Base-by-base conservation (phyloP, 2,113 vertebrate genomes). In the Triplophysa dalaica region DNA sequence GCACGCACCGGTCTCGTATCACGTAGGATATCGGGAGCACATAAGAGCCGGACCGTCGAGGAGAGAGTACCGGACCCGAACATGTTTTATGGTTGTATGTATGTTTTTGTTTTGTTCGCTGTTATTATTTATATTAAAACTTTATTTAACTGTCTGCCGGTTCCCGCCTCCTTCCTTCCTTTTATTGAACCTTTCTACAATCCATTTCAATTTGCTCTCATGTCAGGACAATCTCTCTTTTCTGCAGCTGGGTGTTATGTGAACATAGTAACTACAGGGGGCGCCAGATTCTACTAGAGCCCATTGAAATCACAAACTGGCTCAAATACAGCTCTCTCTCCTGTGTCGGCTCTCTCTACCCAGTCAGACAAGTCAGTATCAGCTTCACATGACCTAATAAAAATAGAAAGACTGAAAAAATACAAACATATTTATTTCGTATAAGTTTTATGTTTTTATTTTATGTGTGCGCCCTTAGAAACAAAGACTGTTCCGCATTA, bases 191-290 rank as follows among this genome's bases (percentile, higher is more conserved):
- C n/a, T n/a, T n/a, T n/a, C n/a, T n/a, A n/a, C n/a, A n/a, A n/a
- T n/a, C n/a, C n/a, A n/a, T 24, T 8, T 58, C 17, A 41, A 12
- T 77, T 26, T 29, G 9, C 24, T 16, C 45, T 33, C 43, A n/a
- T 58, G 13, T 77, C 4, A 7, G 2, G 50, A 62, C 0, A 0
- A 38, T 48, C 12, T 19, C 24, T 84, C 21, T 2, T 86, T 75
- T 75, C 50, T 62, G 0, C 88, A 99, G 97, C 66, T 99, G 97
- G 97, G 96, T 98, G 88, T 79, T 98, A n/a, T 98, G 93, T 12
- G 96, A 99, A 67, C 92, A 98, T 79, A 91, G 91, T 0, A 94
- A 98, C 89, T 98, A 96, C 91, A 95, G 96, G 24, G 97, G 97
- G 83, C 95, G 94, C 77, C 97, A 99, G 84, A 95, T 97, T 94